Conservation (phyloP, 1,140 invertebrate species). For the Drosophila suzukii region DNA sequence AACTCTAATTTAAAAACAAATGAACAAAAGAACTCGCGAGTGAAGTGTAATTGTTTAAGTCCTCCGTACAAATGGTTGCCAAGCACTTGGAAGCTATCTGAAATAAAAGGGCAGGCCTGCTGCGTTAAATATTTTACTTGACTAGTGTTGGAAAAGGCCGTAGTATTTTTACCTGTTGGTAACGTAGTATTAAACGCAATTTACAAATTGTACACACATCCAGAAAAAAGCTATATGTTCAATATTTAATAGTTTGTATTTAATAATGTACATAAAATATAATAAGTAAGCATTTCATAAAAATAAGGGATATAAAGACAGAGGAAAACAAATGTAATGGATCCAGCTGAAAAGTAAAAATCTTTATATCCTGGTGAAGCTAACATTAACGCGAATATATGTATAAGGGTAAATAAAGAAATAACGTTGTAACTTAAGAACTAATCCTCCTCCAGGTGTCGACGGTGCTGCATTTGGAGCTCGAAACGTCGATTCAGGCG, state of each 20-base stretch:
- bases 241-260: no score
- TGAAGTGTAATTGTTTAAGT: slow-evolving; percentile 1
- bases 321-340: slow-evolving; percentile 8
- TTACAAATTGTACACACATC: no score
- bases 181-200: no score
- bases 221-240: no score
- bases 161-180: neutral
- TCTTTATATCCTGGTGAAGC: neutral
- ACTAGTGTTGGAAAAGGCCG: neutral
- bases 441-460: slow-evolving; percentile 59
- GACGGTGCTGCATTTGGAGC: slow-evolving; percentile 86
- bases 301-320: neutral
- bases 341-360: neutral
- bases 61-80: neutral
- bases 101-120: neutral
- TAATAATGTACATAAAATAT: neutral
- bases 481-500: slow-evolving; percentile 89
- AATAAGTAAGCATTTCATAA: neutral
- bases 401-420: slow-evolving; percentile 1
- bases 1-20: slow-evolving; percentile 10
- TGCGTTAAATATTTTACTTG: neutral
- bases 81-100: neutral
- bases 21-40: slow-evolving; percentile 6
- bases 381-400: neutral
- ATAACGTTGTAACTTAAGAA: neutral